Base-by-base conservation (phyloP, 2,113 vertebrate species). In the Balaeniceps rex region DNA sequence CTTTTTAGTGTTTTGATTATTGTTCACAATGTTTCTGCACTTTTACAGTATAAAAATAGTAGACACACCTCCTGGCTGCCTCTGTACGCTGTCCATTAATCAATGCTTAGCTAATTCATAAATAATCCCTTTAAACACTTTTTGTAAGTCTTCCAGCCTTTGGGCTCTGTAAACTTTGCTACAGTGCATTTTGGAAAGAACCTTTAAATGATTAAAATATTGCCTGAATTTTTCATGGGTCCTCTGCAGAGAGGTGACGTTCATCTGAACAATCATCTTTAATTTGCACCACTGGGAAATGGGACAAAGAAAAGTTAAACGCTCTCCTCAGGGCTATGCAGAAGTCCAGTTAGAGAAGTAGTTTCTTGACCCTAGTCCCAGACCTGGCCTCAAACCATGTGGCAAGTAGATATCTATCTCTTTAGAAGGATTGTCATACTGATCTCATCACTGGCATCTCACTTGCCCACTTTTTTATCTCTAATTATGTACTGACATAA, bases 401-500 rank as follows among this genome's bases (percentile, higher is more conserved):
- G 80, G 47, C 68, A 74, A 51, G 55, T 4, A 55, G 87, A 42
- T 75, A 54, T 38, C 36, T 22, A 5, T 79, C 75, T 77, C 83
- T 92, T 51, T 28, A 75, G 84, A 83, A 79, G 71, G 72, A 66
- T 14, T 94, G 68, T 51, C 76, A 40, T 46, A 61, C 86, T 87
- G 86, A 81, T 86, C 83, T 80, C 76, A 74, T 70, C 77, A 69
- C 68, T 87, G 76, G 58, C 93, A 91, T 91, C 83, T 86, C 88
- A 88, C 70, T 91, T 4, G 0, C 70, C 57, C 0, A 5, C 47
- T 68, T 84, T 89, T 95, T 91, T 78, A 87, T 87, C 95, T 89
- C 81, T 93, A 55, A 93, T 95, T 93, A 95, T 64, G 84, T 60
- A 75, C 81, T 85, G 92, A 91, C 74, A 91, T 82, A 87, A 93